Base-by-base conservation (phyloP, 2,888 invertebrate genomes). In the Eristalis arbustorum region DNA sequence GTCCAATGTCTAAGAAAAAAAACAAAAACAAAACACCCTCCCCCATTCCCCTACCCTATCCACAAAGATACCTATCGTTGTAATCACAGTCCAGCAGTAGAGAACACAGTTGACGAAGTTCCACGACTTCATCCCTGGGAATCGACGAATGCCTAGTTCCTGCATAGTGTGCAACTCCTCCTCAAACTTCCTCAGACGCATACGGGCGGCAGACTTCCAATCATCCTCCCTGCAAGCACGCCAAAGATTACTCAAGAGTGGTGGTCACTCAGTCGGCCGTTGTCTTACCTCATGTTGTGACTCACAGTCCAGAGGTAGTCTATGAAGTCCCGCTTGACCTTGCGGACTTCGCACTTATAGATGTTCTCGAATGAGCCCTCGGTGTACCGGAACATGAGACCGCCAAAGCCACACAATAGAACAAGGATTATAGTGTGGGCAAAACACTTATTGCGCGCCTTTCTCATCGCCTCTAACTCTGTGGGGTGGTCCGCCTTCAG, bases 301-400 rank as follows among this genome's bases (percentile, higher is more conserved):
- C 97, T 97, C 81, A 95, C 95, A 72, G 95, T 94, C 97, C 98
- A 97, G 59, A 98, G 94, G 84, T 95, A 94, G 90, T 97, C 97
- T 79, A 98, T 95, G 89, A 98, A 97, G 91, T 97, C 96, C 5
- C 98, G 94, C 91, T 97, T 97, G 0, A 98, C 97, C 89, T 96
- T 94, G 89, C 97, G 96, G 61, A 97, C 96, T 10, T 97, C 96
- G 91, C 97, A 97, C 93, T 98, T 98, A 93, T 96, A 97, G 88
- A 96, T 96, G 84, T 96, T 95, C 91, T 98, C 98, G 89, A 97
- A 96, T 1, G 96, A 95, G 3, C 97, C 97, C 91, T 98, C 98
- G 25, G 96, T 95, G 88, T 96, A 95, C 88, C 96, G 96, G 90
- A 98, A 97, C 89, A 96, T 93, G 67, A 97, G 94, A 0, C 96